Conservation (phyloP, 2,113 vertebrate genomes). For the Cyanistes caeruleus region DNA sequence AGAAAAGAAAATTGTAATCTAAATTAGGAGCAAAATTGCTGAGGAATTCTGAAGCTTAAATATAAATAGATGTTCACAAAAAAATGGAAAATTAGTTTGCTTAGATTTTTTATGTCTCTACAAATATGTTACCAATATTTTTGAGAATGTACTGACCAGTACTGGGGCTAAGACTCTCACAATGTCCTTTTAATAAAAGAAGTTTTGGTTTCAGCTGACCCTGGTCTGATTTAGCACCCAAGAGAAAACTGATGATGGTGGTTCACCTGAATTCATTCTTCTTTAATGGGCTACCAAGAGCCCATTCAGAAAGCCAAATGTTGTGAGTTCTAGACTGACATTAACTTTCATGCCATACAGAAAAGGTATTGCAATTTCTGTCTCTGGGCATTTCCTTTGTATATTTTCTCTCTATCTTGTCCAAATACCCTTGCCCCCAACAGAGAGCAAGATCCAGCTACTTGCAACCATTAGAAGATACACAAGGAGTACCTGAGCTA, state of each 20-base stretch:
- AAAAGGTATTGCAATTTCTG: not conserved
- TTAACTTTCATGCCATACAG: not conserved
- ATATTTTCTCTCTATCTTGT: not conserved
- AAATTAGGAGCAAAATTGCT: not conserved
- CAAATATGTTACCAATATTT: not conserved
- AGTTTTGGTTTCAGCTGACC: not conserved
- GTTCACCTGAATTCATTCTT: not conserved
- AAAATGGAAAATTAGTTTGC: not conserved
- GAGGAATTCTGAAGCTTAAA: not conserved
- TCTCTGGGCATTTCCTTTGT: not conserved
- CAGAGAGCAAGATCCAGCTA: not conserved
- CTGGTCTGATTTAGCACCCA: not conserved
- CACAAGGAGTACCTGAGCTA: not conserved
- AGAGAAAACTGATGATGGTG: not conserved
- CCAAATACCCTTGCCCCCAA: not conserved
- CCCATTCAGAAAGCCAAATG: not conserved
- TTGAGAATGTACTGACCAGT: not conserved
- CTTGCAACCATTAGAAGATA: not conserved
- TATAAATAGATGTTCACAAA: not conserved
- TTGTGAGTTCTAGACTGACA: not conserved
- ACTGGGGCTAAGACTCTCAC: not conserved
- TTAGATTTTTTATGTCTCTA: not conserved
- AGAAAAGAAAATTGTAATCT: fast-evolving
- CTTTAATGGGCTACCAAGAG: not conserved
- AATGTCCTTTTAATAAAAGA: not conserved